Evolutionary conservation across 1,140 invertebrate genomes (phyloP).

Genomic region (Meloidogyne hapla): DNA sequence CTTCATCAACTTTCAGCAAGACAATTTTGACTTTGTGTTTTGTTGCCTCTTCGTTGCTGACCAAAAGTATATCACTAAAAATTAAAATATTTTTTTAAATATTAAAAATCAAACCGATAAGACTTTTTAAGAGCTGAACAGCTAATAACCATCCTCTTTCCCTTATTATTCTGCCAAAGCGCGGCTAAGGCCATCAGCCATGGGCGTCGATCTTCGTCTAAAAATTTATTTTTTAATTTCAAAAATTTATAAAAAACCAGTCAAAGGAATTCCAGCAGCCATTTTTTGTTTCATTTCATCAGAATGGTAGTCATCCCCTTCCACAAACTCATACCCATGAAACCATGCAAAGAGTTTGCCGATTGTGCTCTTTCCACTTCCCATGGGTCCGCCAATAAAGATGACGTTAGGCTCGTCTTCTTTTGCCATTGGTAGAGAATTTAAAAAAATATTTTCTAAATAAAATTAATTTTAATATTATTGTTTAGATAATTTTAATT

Average conservation of each 20-base stretch:
- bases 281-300: constrained; percentile 40
- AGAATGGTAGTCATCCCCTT: constrained; percentile 35
- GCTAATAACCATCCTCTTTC: constrained; percentile 26
- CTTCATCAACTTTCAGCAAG: constrained; percentile 10
- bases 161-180: not conserved
- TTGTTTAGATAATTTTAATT: not conserved
- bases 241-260: constrained; percentile 13
- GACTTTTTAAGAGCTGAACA: constrained; percentile 36
- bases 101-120: constrained; percentile 12
- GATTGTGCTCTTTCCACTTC: constrained; percentile 32
- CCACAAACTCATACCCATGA: constrained; percentile 28
- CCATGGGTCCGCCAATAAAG: constrained; percentile 31
- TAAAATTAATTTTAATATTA: not conserved
- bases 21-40: constrained; percentile 8
- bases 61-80: constrained; percentile 13
- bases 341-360: constrained; percentile 8
- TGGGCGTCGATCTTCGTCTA: constrained; percentile 32
- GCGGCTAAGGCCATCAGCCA: constrained; percentile 21
- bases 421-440: not conserved
- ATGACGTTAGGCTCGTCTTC: constrained; percentile 24
- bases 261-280: constrained; percentile 27
- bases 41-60: not conserved
- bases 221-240: not conserved
- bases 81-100: not conserved
- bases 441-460: constrained; percentile 7